These are phyloP conservation scores for Corythoichthys intestinalis DNA, from an alignment of 2,113 vertebrate species.

Conservation along the genomic window DNA sequence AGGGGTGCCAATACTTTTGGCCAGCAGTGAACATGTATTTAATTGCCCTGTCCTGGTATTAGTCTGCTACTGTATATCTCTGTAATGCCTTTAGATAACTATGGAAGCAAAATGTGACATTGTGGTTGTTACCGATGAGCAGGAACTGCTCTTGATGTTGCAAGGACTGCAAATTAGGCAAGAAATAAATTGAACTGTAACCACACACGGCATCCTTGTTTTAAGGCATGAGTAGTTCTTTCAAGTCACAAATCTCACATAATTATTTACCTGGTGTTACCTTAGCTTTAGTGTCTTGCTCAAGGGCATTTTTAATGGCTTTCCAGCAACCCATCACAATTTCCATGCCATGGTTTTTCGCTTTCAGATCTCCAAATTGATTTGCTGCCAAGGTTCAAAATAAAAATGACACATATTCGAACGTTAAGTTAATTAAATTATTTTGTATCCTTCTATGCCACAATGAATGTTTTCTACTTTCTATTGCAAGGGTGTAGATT, in stretches of 20 bases:
- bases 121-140: slow-evolving; percentile 46
- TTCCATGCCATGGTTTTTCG: neutral
- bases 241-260: neutral
- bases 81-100: neutral
- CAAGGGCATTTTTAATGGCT: neutral
- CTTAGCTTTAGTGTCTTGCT: neutral
- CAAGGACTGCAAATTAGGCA: slow-evolving; percentile 18
- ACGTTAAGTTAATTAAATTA: slow-evolving; percentile 54
- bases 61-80: neutral
- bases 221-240: neutral
- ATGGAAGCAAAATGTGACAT: slow-evolving; percentile 16
- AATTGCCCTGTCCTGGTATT: neutral
- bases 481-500: neutral
- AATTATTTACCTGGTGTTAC: neutral
- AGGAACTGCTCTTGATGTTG: slow-evolving; percentile 57
- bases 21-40: neutral
- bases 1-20: too few relatives aligned
- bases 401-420: slow-evolving; percentile 32
- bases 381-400: neutral
- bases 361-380: neutral
- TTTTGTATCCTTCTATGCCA: slow-evolving; percentile 43
- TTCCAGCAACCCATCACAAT: neutral
- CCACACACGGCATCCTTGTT: neutral
- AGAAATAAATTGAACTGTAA: neutral
- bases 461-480: slow-evolving; percentile 20